Conservation (phyloP, 2,797 vertebrate species). For the Enteromius trimaculatus region DNA sequence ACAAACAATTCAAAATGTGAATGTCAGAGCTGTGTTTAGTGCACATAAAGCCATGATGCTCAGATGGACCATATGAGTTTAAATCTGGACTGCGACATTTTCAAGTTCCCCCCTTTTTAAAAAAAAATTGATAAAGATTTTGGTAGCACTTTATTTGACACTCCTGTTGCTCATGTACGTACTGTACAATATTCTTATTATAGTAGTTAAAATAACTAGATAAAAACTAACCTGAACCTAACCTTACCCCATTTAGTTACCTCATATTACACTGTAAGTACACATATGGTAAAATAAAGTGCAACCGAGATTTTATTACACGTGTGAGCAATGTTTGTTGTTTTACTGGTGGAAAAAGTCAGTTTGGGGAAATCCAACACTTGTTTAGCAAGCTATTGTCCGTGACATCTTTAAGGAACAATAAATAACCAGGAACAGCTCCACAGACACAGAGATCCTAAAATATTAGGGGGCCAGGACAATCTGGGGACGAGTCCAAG, state of each 20-base stretch:
- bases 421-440: slow-evolving; percentile 32
- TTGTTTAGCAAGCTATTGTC: neutral
- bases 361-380: neutral
- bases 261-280: too few relatives aligned
- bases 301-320: neutral
- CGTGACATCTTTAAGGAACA: slow-evolving; percentile 1
- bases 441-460: slow-evolving; percentile 28
- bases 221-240: too few relatives aligned
- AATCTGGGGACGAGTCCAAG: slow-evolving; percentile 28
- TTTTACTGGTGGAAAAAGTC: slow-evolving; percentile 1
- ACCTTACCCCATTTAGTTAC: too few relatives aligned
- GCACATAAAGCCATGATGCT: neutral
- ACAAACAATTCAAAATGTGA: neutral
- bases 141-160: too few relatives aligned
- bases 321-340: neutral
- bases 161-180: too few relatives aligned
- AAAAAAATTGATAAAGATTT: neutral
- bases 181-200: too few relatives aligned
- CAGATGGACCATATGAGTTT: neutral
- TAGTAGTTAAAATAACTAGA: too few relatives aligned
- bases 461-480: slow-evolving; percentile 23
- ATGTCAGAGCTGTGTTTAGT: neutral
- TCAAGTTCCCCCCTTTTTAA: neutral
- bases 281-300: too few relatives aligned
- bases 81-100: slow-evolving; percentile 1